Conservation (phyloP, 2,797 vertebrate genomes). For the Echeneis naucrates region DNA sequence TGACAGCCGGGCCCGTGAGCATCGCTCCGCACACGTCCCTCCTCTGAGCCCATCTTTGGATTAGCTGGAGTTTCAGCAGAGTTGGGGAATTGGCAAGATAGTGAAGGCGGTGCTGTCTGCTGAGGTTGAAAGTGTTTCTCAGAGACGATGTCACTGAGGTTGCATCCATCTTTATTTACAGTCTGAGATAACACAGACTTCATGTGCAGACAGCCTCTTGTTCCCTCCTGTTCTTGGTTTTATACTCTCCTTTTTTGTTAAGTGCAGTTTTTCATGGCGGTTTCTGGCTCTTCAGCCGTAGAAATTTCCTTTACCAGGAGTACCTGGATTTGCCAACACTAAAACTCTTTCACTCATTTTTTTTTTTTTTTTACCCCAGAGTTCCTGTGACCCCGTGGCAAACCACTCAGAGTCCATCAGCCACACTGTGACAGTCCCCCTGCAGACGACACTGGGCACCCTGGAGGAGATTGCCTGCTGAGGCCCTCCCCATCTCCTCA, state of each 20-base stretch:
- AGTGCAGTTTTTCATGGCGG: neutral
- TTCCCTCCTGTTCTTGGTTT: neutral
- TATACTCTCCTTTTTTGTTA: neutral
- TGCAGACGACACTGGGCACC: conserved; percentile 95
- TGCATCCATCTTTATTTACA: too few relatives aligned
- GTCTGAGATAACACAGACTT: too few relatives aligned
- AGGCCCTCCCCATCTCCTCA: conserved; percentile 77
- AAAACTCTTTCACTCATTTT: conserved; percentile 1
- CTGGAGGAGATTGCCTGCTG: conserved; percentile 99
- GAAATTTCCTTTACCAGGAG: neutral
- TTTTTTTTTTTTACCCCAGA: conserved; percentile 83
- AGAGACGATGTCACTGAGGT: too few relatives aligned
- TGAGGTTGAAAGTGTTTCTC: too few relatives aligned
- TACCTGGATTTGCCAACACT: neutral
- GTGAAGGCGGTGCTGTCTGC: too few relatives aligned
- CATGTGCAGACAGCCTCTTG: neutral
- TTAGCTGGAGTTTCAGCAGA: too few relatives aligned
- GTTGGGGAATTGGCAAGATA: too few relatives aligned
- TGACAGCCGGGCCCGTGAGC: too few relatives aligned
- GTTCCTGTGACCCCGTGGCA: conserved; percentile 93
- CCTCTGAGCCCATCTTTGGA: too few relatives aligned
- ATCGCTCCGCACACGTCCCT: too few relatives aligned
- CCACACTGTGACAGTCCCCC: conserved; percentile 96
- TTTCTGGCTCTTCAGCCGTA: neutral
- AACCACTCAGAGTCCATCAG: conserved; percentile 97